Evolutionary conservation across 1,140 invertebrate genomes (phyloP), one percentile per base, ranked within the genome.

Genomic region (Tenebrio molitor): DNA sequence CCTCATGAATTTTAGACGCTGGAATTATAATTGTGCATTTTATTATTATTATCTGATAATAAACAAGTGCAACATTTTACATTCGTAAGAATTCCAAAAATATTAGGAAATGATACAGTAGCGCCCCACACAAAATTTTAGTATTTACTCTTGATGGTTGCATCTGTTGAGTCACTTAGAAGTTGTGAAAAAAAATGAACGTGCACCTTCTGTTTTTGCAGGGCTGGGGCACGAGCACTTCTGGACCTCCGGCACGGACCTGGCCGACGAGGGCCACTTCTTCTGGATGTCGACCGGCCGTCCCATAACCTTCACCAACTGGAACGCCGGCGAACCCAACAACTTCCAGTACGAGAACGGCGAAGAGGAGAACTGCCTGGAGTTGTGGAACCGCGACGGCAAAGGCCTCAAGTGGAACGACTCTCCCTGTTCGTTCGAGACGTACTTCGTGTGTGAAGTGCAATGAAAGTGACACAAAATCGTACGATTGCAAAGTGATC

Each of bases 361-460:
- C 0, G 94, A 96, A 84, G 93, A 95, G 80, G 95, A 96, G 81
- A 94, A 96, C 81, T 96, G 94, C 78, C 79, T 96, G 74, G 94
- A 96, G 84, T 83, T 96, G 5, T 96, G 94, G 95, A 95, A 96
- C 84, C 87, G 94, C 73, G 94, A 96, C 78, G 94, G 93, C 46
- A 96, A 96, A 84, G 94, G 94, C 0, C 84, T 96, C 4, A 95
- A 95, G 81, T 96, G 95, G 95, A 96, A 96, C 83, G 95, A 96
- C 82, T 94, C 94, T 0, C 94, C 95, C 0, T 96, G 94, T 82
- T 95, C 93, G 68, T 96, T 96, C 80, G 94, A 96, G 86, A 96
- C 94, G 0, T 96, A 89, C 84, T 96, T 96, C 82, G 92, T 96
- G 15, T 96, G 95, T 83, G 94, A 96, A 89, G 92, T 94, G 72